A percentile compares a stretch with the other conserved stretches of the same genome.
Conservation (phyloP, 2,888 invertebrate genomes). For the Pilophorus perplexus region DNA sequence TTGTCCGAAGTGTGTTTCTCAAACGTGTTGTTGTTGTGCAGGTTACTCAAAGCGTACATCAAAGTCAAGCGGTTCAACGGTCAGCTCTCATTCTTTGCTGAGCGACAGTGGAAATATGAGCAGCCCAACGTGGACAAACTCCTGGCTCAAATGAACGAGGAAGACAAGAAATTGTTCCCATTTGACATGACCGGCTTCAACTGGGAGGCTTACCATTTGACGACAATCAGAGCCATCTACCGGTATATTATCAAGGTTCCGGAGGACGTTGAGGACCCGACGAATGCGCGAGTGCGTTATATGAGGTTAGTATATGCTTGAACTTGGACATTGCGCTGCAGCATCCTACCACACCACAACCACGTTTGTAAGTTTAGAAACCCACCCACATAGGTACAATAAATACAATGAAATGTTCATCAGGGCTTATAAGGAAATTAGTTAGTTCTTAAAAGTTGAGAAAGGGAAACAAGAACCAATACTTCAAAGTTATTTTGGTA, state of each 20-base stretch:
- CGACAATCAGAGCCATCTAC: slow-evolving; percentile 33
- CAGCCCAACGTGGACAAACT: slow-evolving; percentile 41
- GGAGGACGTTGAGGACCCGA: background rate
- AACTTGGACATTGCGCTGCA: too few species aligned
- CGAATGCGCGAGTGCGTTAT: background rate
- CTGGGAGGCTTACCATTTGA: slow-evolving; percentile 34
- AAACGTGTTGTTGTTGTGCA: too few species aligned
- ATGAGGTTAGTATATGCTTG: background rate
- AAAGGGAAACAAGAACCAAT: too few species aligned
- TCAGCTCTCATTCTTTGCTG: slow-evolving; percentile 19
- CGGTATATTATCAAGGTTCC: slow-evolving; percentile 41
- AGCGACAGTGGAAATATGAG: slow-evolving; percentile 31
- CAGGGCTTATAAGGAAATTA: too few species aligned
- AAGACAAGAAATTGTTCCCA: slow-evolving; percentile 43
- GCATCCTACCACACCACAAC: too few species aligned
- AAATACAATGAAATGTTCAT: too few species aligned
- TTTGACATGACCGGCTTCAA: slow-evolving; percentile 37
- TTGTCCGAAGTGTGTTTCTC: background rate
- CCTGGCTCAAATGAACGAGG: slow-evolving; percentile 32
- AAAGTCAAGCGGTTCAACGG: slow-evolving; percentile 38
- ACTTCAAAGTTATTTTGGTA: too few species aligned
- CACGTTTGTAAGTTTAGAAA: too few species aligned
- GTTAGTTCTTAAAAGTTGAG: too few species aligned
- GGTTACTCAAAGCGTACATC: slow-evolving; percentile 41
- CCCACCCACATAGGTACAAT: too few species aligned